Evolutionary conservation across 2,113 vertebrate genomes (phyloP).

Genomic region (Cebidichthys violaceus): DNA sequence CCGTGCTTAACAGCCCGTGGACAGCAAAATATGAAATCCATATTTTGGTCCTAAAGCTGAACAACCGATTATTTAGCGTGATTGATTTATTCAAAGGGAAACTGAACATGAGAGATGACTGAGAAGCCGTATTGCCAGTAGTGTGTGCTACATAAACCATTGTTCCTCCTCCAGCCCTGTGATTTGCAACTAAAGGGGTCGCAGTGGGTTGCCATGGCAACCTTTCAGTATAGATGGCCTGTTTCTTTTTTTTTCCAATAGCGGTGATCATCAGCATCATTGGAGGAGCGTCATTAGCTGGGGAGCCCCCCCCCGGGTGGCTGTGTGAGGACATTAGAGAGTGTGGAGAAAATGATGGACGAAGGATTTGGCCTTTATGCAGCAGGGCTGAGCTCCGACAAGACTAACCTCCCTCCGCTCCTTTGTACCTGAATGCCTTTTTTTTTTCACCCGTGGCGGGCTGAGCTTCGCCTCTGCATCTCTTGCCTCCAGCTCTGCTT

Average conservation of each 20-base stretch:
- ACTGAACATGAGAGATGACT: background rate
- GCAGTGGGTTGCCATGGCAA: constrained; percentile 72
- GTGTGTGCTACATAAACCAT: constrained; percentile 51
- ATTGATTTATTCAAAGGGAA: constrained; percentile 6
- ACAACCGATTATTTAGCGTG: background rate
- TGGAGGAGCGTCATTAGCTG: constrained; percentile 68
- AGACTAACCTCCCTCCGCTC: constrained; percentile 13
- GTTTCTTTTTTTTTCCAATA: constrained; percentile 55
- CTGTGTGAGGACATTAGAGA: constrained; percentile 60
- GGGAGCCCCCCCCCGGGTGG: constrained; percentile 45
- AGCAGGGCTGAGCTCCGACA: constrained; percentile 7
- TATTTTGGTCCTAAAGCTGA: background rate
- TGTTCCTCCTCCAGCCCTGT: constrained; percentile 62
- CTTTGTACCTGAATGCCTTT: constrained; percentile 31
- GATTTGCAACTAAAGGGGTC: constrained; percentile 64
- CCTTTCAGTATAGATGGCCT: constrained; percentile 66
- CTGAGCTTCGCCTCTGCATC: constrained; percentile 13
- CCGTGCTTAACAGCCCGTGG: background rate
- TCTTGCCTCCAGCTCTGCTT: constrained; percentile 35
- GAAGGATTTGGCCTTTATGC: constrained; percentile 35
- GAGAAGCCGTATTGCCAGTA: constrained; percentile 21
- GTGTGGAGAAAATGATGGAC: constrained; percentile 21
- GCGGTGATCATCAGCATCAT: constrained; percentile 68
- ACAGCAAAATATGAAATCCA: background rate
- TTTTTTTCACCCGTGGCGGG: background rate